Evolutionary conservation across 2,113 vertebrate species (phyloP), one percentile per base, ranked within the genome.

Genomic region (Symphodus melops): DNA sequence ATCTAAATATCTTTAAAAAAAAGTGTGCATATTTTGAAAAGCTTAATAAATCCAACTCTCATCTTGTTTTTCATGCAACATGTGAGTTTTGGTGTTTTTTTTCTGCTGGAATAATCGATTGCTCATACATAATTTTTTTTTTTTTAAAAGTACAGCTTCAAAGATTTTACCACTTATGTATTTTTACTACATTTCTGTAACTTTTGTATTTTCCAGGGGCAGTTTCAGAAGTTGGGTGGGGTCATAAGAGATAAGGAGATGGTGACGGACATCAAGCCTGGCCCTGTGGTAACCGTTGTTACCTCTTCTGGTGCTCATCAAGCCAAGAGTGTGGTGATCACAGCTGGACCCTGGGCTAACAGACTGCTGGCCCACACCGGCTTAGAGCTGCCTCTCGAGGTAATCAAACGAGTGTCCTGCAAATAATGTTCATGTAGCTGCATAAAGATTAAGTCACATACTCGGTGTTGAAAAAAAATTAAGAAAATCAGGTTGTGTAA

Each of bases 281-380:
- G 96, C 14, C 68, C 83, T 0, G 41, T 82, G 8, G 86, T 97
- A 63, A 93, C 79, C 0, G 90, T 99, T 70, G 93, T 91, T 59
- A 97, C 96, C 54, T 75, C 84, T 0, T 68, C 72, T 0, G 89
- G 90, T 11, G 88, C 84, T 55, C 96, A 98, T 90, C 90, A 59
- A 79, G 92, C 96, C 6, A 93, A 89, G 39, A 93, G 87, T 53
- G 39, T 99, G 79, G 86, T 98, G 88, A 94, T 99, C 72, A 89
- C 96, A 0, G 95, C 94, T 0, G 98, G 97, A 71, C 87, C 97
- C 7, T 99, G 97, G 97, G 88, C 95, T 0, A 92, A 94, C n/a
- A 75, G 11, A 44, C 72, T 98, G 0, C 86, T 98, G 68, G 79
- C 79, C 14, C 90, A 92, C 1, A 88, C 94, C 57, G 95, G 95